Conservation (phyloP, 2,888 invertebrate species). For the Callinectes sapidus region DNA sequence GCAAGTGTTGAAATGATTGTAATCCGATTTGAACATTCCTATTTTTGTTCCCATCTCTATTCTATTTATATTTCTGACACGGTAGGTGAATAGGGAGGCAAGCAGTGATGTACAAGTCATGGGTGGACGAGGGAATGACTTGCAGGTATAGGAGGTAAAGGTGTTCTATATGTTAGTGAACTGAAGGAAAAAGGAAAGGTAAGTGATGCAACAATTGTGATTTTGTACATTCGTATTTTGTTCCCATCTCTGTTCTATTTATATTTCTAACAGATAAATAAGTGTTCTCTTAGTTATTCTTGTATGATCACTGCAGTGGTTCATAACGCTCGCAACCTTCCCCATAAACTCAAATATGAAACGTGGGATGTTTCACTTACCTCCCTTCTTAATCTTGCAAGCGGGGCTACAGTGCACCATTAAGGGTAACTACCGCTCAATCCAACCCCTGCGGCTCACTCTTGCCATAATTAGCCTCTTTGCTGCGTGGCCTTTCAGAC, state of each 20-base stretch:
- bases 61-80: no score
- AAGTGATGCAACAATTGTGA: no score
- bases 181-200: no score
- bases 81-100: not conserved
- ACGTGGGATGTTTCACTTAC: not conserved
- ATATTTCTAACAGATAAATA: no score
- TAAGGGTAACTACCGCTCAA: not conserved
- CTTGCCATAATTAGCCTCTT: not conserved
- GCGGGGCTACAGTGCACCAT: not conserved
- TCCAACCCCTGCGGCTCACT: not conserved
- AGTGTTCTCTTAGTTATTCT: no score
- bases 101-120: not conserved
- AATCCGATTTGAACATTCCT: no score
- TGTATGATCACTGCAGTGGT: no score
- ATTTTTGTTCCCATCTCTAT: no score
- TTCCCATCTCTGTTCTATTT: no score
- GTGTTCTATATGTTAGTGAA: no score
- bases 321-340: not conserved
- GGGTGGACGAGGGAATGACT: slow-evolving; percentile 6
- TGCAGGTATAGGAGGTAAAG: not conserved
- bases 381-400: not conserved
- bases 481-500: not conserved
- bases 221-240: no score
- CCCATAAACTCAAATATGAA: not conserved
- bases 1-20: not conserved